These are phyloP conservation scores for Aepyceros melampus DNA, from an alignment of 2,113 vertebrate species.

Conservation along the genomic window DNA sequence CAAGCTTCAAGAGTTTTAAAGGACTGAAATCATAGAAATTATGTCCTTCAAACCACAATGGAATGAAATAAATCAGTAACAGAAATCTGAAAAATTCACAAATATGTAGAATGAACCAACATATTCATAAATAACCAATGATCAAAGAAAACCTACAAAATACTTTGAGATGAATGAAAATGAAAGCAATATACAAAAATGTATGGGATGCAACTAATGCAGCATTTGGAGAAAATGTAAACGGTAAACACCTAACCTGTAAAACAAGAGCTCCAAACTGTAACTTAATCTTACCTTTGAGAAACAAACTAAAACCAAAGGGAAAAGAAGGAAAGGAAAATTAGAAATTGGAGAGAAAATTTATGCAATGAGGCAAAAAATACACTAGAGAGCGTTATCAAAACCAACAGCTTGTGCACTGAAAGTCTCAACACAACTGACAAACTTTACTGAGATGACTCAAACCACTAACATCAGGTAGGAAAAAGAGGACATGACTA, in stretches of 20 bases:
- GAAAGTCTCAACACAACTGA: background rate
- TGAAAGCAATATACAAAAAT: background rate
- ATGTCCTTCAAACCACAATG: background rate
- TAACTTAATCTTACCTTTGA: background rate
- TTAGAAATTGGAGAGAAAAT: background rate
- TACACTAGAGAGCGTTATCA: background rate
- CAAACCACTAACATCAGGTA: background rate
- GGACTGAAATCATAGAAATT: background rate
- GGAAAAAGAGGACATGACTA: background rate
- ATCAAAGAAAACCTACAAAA: background rate
- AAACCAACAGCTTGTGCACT: background rate
- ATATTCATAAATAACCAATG: background rate
- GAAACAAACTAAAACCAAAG: conserved; percentile 16
- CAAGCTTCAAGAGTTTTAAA: background rate
- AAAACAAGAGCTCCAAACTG: background rate
- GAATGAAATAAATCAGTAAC: background rate
- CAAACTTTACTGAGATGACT: background rate
- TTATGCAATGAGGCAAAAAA: background rate
- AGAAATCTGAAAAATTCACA: background rate
- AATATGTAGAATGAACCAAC: background rate
- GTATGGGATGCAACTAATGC: background rate
- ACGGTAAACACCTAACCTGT: background rate
- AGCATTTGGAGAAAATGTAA: background rate
- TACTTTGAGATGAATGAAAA: background rate
- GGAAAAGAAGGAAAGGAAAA: background rate